Percentiles rank a stretch among this genome's conserved stretches.
Conservation (phyloP, 2,888 invertebrate species). For the Pammene aurita region DNA sequence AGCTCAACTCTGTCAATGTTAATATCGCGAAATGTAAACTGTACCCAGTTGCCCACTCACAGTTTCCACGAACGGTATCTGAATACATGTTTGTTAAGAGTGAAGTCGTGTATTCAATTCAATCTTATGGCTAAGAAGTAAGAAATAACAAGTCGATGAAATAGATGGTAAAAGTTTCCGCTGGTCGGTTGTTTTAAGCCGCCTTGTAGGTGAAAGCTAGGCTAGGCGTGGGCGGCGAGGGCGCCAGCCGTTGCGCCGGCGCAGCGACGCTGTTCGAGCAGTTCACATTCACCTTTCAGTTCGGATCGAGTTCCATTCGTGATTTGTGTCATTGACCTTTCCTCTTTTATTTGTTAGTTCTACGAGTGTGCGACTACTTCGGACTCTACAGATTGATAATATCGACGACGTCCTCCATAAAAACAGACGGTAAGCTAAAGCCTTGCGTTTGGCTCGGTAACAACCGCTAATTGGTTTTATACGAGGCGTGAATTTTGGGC, state of each 20-base stretch:
- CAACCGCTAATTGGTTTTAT: too few relatives aligned
- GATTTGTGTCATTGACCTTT: slow-evolving; percentile 30
- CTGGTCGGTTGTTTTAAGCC: slow-evolving; percentile 5
- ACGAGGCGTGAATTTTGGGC: too few relatives aligned
- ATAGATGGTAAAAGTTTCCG: slow-evolving; percentile 1
- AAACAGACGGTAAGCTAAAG: background rate
- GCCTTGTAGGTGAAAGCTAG: slow-evolving; percentile 24
- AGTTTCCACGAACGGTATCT: too few relatives aligned
- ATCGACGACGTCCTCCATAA: background rate
- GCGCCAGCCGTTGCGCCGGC: slow-evolving; percentile 52
- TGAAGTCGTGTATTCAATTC: too few relatives aligned
- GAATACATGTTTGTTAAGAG: too few relatives aligned
- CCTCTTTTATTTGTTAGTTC: background rate
- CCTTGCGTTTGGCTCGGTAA: background rate
- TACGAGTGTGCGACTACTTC: background rate
- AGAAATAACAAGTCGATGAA: background rate
- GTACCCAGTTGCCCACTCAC: too few relatives aligned
- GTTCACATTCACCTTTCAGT: slow-evolving; percentile 41
- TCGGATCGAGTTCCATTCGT: slow-evolving; percentile 9
- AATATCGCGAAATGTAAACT: too few relatives aligned
- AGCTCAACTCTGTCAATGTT: too few relatives aligned
- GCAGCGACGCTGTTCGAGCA: slow-evolving; percentile 31
- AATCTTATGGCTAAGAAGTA: background rate
- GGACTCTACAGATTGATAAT: background rate
- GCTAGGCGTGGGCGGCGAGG: slow-evolving; percentile 30